phyloP scores from a whole-genome alignment of 2,797 vertebrate species.

The Syngnathus acus region DNA sequence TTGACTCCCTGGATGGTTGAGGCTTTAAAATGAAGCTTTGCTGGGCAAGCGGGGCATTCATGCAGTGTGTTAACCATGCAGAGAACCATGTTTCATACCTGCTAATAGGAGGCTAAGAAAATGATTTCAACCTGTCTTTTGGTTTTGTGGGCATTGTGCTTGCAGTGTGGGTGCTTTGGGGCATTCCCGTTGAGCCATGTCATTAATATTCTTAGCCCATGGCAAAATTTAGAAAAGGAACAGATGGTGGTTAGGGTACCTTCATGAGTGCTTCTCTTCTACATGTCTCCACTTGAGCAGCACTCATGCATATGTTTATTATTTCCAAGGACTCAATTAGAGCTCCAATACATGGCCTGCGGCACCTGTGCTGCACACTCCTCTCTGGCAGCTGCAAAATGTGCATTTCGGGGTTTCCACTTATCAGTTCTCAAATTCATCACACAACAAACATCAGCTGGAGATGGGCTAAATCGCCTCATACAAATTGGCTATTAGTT shows the following conservation, averaged over 20 bases:
- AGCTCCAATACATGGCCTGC: constrained; percentile 30
- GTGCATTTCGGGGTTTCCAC: constrained; percentile 1
- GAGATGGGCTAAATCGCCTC: background rate
- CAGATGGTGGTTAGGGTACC: constrained; percentile 7
- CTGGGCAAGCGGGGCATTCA: background rate
- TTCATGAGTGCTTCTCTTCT: constrained; percentile 31
- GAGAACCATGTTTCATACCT: background rate
- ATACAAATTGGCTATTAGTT: constrained; percentile 1
- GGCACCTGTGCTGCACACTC: constrained; percentile 16
- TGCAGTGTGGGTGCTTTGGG: background rate
- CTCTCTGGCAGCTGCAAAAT: constrained; percentile 23
- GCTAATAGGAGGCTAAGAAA: background rate
- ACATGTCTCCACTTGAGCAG: constrained; percentile 41
- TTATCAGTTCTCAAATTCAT: background rate
- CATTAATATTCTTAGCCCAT: background rate
- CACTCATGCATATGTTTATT: constrained; percentile 54
- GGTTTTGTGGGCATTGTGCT: background rate
- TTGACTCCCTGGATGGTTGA: background rate
- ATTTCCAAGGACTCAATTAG: constrained; percentile 34
- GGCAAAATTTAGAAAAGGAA: background rate
- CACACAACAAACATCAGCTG: constrained; percentile 3
- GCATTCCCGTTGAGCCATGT: background rate
- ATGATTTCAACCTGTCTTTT: background rate
- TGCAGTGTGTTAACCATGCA: background rate
- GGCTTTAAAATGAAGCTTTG: background rate